A percentile compares a stretch with the other conserved stretches of the same genome.
phyloP scores from a whole-genome alignment of 2,113 vertebrate genomes.

The Eurystomus gularis region DNA sequence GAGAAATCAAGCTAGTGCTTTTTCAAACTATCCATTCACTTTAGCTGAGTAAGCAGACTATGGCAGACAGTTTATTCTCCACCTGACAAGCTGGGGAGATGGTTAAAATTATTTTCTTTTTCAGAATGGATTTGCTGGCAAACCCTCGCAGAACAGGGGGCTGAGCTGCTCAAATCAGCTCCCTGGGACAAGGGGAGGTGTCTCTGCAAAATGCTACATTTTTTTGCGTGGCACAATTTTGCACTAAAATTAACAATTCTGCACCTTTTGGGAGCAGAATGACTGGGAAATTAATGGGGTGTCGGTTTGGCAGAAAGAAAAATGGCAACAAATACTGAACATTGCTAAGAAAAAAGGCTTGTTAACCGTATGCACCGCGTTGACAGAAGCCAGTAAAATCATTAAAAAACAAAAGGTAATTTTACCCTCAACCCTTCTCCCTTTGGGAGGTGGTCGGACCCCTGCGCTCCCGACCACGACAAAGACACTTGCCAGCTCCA shows the following conservation, averaged over 20 bases:
- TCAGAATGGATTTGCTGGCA: neutral
- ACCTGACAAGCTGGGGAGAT: neutral
- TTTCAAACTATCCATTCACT: neutral
- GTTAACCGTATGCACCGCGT: no score
- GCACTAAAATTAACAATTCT: no score
- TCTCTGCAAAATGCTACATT: neutral
- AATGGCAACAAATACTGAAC: no score
- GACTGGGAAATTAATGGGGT: no score
- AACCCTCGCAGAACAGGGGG: neutral
- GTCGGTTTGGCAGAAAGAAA: no score
- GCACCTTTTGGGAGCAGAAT: no score
- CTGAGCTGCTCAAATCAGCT: accelerated
- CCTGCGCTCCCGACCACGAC: no score
- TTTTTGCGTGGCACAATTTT: accelerated
- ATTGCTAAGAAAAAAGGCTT: no score
- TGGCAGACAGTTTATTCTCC: neutral
- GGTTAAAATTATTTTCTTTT: neutral
- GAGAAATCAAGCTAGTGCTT: neutral
- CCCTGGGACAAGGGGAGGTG: neutral
- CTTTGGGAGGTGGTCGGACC: no score
- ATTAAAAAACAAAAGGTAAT: no score
- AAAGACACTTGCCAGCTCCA: neutral
- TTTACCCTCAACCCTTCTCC: no score
- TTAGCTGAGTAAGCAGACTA: neutral
- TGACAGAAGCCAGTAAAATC: no score